These are phyloP conservation scores for Eulemur rubriventer DNA, from an alignment of 2,797 vertebrate genomes.

Conservation along the genomic window DNA sequence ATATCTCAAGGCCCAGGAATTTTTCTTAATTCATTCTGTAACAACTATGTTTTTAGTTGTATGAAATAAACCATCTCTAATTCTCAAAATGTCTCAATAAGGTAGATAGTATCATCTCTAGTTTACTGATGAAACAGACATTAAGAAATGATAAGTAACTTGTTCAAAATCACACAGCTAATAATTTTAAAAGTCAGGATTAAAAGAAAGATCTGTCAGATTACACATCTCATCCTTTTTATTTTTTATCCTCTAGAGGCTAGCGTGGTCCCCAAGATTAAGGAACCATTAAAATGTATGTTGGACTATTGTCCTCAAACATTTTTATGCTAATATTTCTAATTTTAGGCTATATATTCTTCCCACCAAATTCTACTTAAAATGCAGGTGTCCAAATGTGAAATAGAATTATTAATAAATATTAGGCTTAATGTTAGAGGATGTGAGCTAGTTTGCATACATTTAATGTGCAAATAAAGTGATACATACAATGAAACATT, in stretches of 20 bases:
- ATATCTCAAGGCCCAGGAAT: background rate
- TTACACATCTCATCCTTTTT: background rate
- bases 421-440: background rate
- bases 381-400: background rate
- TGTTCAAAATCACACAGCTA: background rate
- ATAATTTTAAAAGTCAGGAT: background rate
- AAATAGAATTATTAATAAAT: background rate
- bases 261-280: background rate
- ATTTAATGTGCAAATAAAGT: background rate
- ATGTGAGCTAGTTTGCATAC: background rate
- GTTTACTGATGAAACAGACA: background rate
- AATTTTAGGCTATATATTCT: background rate
- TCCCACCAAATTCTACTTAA: background rate
- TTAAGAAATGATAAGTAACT: background rate
- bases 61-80: background rate
- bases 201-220: background rate
- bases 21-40: background rate
- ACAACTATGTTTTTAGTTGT: background rate
- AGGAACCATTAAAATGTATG: background rate
- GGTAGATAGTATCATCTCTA: background rate
- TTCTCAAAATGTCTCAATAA: background rate
- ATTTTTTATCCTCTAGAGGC: background rate
- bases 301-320: background rate
- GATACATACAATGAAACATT: background rate
- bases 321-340: background rate